Base-by-base conservation (phyloP, 2,113 vertebrate species). In the Camelus dromedarius region DNA sequence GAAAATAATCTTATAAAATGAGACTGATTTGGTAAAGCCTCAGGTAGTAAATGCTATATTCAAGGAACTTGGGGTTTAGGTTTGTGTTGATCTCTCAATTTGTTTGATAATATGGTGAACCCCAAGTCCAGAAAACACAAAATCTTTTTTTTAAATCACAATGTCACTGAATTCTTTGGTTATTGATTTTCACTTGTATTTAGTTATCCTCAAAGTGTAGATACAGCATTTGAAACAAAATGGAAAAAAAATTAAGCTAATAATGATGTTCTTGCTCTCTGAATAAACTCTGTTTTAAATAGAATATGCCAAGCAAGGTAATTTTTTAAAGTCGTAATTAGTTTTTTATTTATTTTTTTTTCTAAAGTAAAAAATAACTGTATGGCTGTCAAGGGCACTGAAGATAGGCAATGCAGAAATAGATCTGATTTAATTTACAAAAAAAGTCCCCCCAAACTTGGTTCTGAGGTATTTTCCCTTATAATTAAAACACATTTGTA, bases 341-440 rank as follows among this genome's bases (percentile, higher is more conserved):
- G 38, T 42, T 42, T 42, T 42, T 42, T 42, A 42, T 42, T 42
- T 42, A 42, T 42, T 42, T 42, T 42, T 42, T 42, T 93, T 54
- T 80, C 30, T 90, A 82, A 83, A 88, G 10, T 64, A 67, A 70
- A 54, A 92, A 82, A 81, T 50, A 69, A 88, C 16, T 83, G 13
- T 77, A 70, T 9, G 75, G 28, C 13, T 83, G 22, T 96, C 15
- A 16, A 42, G 30, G 35, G 69, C 62, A 92, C 54, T 66, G 30
- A 89, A 89, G 60, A 76, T 56, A 84, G 84, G 50, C 67, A 85
- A 60, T 86, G 28, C n/a, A 75, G 38, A 93, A 93, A 90, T 82
- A 87, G 13, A 58, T 76, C 28, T 19, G 70, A 83, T 56, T 84
- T 79, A 89, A 79, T 95, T 92, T 84, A 83, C 24, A 24, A 56